Conservation (phyloP, 1,140 invertebrate species). For the Drosophila varians region DNA sequence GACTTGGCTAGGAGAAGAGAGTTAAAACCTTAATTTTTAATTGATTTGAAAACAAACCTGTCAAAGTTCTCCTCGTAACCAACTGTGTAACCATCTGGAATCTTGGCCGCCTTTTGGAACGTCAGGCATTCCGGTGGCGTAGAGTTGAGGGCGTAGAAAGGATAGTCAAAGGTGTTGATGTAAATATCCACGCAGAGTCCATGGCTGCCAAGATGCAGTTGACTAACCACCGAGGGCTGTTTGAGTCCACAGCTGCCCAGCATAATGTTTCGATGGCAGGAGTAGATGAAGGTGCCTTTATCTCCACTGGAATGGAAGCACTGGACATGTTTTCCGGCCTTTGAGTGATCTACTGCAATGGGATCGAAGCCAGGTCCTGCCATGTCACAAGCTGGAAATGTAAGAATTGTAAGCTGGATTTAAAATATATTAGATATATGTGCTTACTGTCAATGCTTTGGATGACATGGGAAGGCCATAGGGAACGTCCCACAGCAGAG, state of each 20-base stretch:
- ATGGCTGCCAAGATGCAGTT: slow-evolving; percentile 72
- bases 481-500: slow-evolving; percentile 61
- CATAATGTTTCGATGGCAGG: slow-evolving; percentile 78
- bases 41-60: slow-evolving; percentile 25
- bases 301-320: slow-evolving; percentile 79
- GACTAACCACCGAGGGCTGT: slow-evolving; percentile 69
- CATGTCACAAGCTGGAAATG: slow-evolving; percentile 77
- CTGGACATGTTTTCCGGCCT: slow-evolving; percentile 71
- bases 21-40: background rate
- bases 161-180: slow-evolving; percentile 76
- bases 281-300: slow-evolving; percentile 72
- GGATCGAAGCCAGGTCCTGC: slow-evolving; percentile 81
- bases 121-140: slow-evolving; percentile 54
- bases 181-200: slow-evolving; percentile 79
- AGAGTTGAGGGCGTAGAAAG: slow-evolving; percentile 69
- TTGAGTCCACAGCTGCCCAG: slow-evolving; percentile 71
- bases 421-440: background rate
- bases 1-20: slow-evolving; percentile 45
- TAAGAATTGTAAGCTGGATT: background rate
- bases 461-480: slow-evolving; percentile 44
- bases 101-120: slow-evolving; percentile 36
- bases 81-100: slow-evolving; percentile 66
- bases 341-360: slow-evolving; percentile 59
- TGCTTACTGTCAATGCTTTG: slow-evolving; percentile 69
- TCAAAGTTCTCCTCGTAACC: slow-evolving; percentile 76